Evolutionary conservation across 1,140 invertebrate genomes (phyloP), one percentile per base, ranked within the genome.

Genomic region (Wasmannia auropunctata): DNA sequence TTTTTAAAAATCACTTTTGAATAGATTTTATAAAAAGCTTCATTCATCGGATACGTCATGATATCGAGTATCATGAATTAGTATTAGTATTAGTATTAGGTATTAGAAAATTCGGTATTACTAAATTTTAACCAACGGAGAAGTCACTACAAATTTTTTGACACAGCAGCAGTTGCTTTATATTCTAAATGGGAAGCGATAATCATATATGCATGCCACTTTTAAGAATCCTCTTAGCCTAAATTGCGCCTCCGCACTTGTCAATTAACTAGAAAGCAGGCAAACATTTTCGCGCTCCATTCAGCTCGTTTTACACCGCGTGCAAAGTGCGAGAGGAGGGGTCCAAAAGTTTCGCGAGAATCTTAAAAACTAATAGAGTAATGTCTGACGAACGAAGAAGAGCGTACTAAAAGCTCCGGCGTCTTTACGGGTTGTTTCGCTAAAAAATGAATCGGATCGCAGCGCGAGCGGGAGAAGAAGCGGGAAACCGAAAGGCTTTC

Each of bases 401-500:
- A 34, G 49, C 10, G 60, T 22, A 76, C 70, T 49, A 65, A 67
- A 75, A 84, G 80, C 74, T 31, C 54, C n/a, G 14, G 11, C 58
- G 46, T 46, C 56, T 86, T 58, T 49, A 63, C 43, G 31, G 40
- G 72, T 19, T 63, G 67, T 72, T 67, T 22, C 19, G 56, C 28
- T 69, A 62, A 60, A 83, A 70, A 83, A 81, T 87, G 54, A 28
- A 85, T 77, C 62, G 28, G 43, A 72, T 63, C 69, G 56, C 19
- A 54, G 63, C 16, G 14, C n/a, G 28, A 8, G 25, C 16, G 31
- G 11, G 37, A 58, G 31, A 51, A 58, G 31, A 51, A 67, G 43
- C n/a, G 67, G 46, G 28, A 76, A 88, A 60, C n/a, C 67, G 77
- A 77, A 88, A 88, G 67, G n/a, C 25, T 51, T 72, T 63, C 43